Evolutionary conservation across 2,888 invertebrate species (phyloP), one percentile per base, ranked within the genome.

Genomic region (Cyclophora punctaria): DNA sequence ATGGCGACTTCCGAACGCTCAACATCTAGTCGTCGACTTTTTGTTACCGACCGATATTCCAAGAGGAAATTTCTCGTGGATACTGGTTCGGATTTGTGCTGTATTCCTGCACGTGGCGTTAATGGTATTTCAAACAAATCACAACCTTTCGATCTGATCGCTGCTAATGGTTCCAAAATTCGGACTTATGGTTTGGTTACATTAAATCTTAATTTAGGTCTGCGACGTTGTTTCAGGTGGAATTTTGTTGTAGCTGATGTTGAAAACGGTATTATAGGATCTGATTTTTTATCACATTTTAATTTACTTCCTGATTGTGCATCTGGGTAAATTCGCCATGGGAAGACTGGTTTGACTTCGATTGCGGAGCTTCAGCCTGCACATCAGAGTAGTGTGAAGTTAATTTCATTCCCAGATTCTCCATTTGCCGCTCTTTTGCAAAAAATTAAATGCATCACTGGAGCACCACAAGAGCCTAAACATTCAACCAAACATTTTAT

Each of bases 161-260:
- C 60, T 1, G 59, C 63, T 34, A 60, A 63, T n/a, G 56, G 54
- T 4, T 48, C 47, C 5, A 5, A 5, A 3, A 63, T 61, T 6
- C 45, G 49, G 2, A 62, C 60, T 3, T 60, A 57, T 35, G 58
- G 56, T 6, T 43, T 7, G 2, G 41, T 48, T 0, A 47, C 45
- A 6, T 41, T 66, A 4, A 44, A 40, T 4, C 45, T 53, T 2
- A 56, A 54, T 35, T 46, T 64, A 3, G 59, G 59, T 0, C 48
- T 61, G 7, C 57, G 62, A 7, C 58, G 60, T 2, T 51, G 49
- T 3, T 62, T 62, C 40, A 2, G 2, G 0, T 65, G 63, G 62
- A 48, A 46, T 4, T 62, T 62, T 41, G 44, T 62, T 0, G 45
- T 63, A 2, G 63, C 62, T n/a, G 62, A 60, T 7, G 61, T 62